These are phyloP conservation scores for Pseudorectes ferrugineus DNA, from an alignment of 2,113 vertebrate genomes.

Conservation along the genomic window DNA sequence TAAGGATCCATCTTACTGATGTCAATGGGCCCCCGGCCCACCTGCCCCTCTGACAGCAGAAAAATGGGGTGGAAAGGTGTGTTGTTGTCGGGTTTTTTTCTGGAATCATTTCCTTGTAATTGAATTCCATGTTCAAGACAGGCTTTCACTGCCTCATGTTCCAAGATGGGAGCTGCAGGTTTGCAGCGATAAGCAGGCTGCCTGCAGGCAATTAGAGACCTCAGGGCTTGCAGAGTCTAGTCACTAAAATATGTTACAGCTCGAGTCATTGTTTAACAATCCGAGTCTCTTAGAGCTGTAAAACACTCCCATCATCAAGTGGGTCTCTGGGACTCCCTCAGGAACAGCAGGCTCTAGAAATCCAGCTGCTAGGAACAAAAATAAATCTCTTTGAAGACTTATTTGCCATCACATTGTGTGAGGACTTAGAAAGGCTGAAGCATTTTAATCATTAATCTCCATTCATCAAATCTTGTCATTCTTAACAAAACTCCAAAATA, in stretches of 20 bases:
- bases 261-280: slow-evolving; percentile 25
- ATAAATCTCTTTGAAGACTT: slow-evolving; percentile 62
- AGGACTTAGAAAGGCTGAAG: slow-evolving; percentile 30
- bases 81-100: not conserved
- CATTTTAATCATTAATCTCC: slow-evolving; percentile 49
- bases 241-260: slow-evolving; percentile 18
- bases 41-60: not conserved
- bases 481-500: slow-evolving; percentile 12
- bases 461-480: slow-evolving; percentile 53
- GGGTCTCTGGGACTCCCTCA: slow-evolving; percentile 21
- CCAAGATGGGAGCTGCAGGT: not conserved
- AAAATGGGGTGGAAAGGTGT: not conserved
- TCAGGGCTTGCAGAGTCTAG: not conserved
- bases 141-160: not conserved
- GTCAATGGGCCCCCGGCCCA: not conserved
- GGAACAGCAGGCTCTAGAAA: not conserved
- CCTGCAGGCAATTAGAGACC: slow-evolving; percentile 26
- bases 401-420: slow-evolving; percentile 23
- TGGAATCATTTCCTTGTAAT: not conserved
- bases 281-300: slow-evolving; percentile 40
- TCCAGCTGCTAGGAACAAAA: slow-evolving; percentile 59
- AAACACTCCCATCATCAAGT: slow-evolving; percentile 26
- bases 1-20: not conserved
- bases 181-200: not conserved
- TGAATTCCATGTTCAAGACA: not conserved